Evolutionary conservation across 2,797 vertebrate species (phyloP).

Genomic region (Rhinophrynus dorsalis): DNA sequence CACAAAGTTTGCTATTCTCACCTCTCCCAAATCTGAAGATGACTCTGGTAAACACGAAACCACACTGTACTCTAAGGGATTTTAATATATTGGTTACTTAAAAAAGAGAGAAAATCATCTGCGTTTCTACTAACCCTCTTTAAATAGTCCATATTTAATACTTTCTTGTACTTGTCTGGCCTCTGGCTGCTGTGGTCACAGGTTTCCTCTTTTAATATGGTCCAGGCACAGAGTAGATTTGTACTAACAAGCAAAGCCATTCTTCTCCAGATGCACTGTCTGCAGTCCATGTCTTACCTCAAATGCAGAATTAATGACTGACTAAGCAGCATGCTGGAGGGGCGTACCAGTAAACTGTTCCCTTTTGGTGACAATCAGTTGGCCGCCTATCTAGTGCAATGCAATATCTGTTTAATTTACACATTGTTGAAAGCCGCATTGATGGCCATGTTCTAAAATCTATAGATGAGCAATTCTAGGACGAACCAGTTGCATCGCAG

Average conservation of each 20-base stretch:
- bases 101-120: conserved; percentile 1
- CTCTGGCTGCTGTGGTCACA: conserved; percentile 7
- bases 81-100: conserved; percentile 47
- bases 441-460: too few relatives aligned
- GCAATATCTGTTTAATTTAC: too few relatives aligned
- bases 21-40: conserved; percentile 67
- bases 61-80: conserved; percentile 62
- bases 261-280: conserved; percentile 1
- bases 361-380: too few relatives aligned
- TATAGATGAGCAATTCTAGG: too few relatives aligned
- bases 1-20: conserved; percentile 77
- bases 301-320: too few relatives aligned
- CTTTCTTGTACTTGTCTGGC: conserved; percentile 19
- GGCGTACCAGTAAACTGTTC: too few relatives aligned
- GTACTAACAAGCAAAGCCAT: conserved; percentile 3
- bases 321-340: too few relatives aligned
- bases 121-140: conserved; percentile 33
- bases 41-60: conserved; percentile 74
- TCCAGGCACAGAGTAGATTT: conserved; percentile 15
- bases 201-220: background rate
- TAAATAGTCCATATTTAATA: conserved; percentile 30
- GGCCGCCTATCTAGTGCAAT: too few relatives aligned
- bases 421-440: too few relatives aligned
- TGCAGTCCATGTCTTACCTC: conserved; percentile 1
- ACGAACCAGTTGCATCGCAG: too few relatives aligned